Evolutionary conservation across 2,113 vertebrate genomes (phyloP), one percentile per base, ranked within the genome.

Genomic region (Apistogramma diplotaenia): DNA sequence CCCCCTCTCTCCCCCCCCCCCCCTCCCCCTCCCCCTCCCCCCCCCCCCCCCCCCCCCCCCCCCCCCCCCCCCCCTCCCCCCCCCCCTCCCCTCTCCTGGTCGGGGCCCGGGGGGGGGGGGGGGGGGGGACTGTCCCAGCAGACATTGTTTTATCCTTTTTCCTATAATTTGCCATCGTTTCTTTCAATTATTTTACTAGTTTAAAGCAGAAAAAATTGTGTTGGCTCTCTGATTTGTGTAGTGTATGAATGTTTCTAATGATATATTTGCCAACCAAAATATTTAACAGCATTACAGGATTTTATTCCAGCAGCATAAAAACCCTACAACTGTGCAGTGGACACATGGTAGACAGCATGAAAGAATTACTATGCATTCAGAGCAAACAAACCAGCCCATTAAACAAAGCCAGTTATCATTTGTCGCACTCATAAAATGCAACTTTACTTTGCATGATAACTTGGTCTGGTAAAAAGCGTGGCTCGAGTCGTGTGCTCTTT

Each of bases 381-480:
- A 90, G 87, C 86, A 90, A 90, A 91, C 89, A 89, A 89, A 92
- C 84, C 59, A 91, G 46, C 77, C 73, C 72, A 79, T 91, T 86
- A 91, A 88, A 85, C 74, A 72, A 88, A 83, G 74, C 60, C 76
- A 85, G 84, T 86, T 85, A 81, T 89, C 82, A 27, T 81, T 90
- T 85, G 84, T 71, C 21, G 71, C 35, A 60, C 88, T 85, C 75
- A 85, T 90, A 93, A 93, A 91, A 74, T 16, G 60, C 54, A 78
- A 75, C 61, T 73, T 84, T 74, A 55, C 70, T 72, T 71, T 7
- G 6, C 76, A 80, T 85, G 84, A 84, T 81, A 78, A 86, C 84
- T 88, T 59, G 58, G 80, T 87, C 81, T 78, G 88, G 83, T 89
- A 82, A 72, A 89, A 90, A 87, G 74, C 78, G 49, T 13, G 61